phyloP scores from a whole-genome alignment of 2,888 invertebrate genomes.

The Actias luna region DNA sequence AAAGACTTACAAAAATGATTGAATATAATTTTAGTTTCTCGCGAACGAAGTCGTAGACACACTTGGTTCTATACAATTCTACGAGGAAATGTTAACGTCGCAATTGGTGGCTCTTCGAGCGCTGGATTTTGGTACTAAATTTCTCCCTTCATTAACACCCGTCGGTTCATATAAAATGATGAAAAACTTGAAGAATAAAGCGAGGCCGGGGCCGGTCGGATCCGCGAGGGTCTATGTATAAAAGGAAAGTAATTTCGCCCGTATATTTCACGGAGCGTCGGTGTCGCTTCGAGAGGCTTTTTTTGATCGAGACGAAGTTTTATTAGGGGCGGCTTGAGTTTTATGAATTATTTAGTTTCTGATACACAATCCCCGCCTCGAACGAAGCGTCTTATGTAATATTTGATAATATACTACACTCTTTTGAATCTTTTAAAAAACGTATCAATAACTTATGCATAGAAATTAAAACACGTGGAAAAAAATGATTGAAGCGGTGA shows the following conservation, averaged over 20 bases:
- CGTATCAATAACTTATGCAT: neutral
- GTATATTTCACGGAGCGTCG: slow-evolving; percentile 26
- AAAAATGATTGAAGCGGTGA: no score
- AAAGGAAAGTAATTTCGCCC: slow-evolving; percentile 30
- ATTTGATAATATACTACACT: no score
- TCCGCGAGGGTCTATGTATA: slow-evolving; percentile 33
- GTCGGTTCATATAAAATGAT: slow-evolving; percentile 19
- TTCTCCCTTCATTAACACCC: slow-evolving; percentile 39
- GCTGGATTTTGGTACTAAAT: slow-evolving; percentile 31
- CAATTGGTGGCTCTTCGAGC: neutral
- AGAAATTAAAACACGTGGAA: neutral
- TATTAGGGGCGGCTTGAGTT: slow-evolving; percentile 18
- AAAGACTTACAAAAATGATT: no score
- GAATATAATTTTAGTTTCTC: no score
- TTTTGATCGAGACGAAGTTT: slow-evolving; percentile 20
- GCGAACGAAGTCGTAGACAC: no score
- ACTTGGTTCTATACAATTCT: neutral
- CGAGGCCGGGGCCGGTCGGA: slow-evolving; percentile 15
- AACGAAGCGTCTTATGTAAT: neutral
- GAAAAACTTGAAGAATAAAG: slow-evolving; percentile 34
- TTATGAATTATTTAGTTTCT: slow-evolving; percentile 9
- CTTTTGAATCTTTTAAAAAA: no score
- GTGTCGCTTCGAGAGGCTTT: slow-evolving; percentile 9
- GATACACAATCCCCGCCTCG: neutral
- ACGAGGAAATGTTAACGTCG: neutral